Base-by-base conservation (phyloP, 1,140 invertebrate species). In the Lepidotrigona ventralis region DNA sequence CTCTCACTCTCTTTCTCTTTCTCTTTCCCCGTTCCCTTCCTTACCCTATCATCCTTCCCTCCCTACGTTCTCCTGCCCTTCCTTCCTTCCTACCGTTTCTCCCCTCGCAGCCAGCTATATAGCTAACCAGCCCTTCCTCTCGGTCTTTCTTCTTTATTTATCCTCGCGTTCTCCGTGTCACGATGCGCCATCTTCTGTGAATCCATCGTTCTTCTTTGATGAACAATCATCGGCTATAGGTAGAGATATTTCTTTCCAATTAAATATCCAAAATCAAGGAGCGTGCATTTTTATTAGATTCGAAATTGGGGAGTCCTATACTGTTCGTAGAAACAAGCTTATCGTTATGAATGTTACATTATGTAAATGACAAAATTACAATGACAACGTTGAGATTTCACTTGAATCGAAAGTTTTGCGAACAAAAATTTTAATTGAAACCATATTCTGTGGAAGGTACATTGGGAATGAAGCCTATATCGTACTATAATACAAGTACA, bases 121-220 rank as follows among this genome's bases (percentile, higher is more conserved):
- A 79, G 23, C 33, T 33, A 78, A 39, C 53, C 74, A 39, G 78
- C 81, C 84, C 86, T 86, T 85, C 88, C 39, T 68, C 63, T 26
- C 83, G n/a, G 71, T 82, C 77, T 70, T 66, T 72, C 79, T 87
- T 73, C 83, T 88, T 87, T 90, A 85, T 87, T 89, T 83, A 81
- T 87, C 76, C 81, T 79, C 87, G 83, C 79, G 70, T 72, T 58
- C 60, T 26, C 79, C 80, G 74, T 88, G 83, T 83, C 86, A 79
- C 58, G 82, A 70, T 58, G 72, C 87, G 86, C 79, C 83, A 88
- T 90, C 78, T 85, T 88, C 64, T n/a, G 9, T 26, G 14, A 76
- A 81, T 74, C 56, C 60, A 60, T 54, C 11, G 23, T 75, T 66
- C 76, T 87, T 79, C 68, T 81, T 85, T n/a, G n/a, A 84, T 86